Conservation (phyloP, 2,797 vertebrate genomes). For the Tinamus major region DNA sequence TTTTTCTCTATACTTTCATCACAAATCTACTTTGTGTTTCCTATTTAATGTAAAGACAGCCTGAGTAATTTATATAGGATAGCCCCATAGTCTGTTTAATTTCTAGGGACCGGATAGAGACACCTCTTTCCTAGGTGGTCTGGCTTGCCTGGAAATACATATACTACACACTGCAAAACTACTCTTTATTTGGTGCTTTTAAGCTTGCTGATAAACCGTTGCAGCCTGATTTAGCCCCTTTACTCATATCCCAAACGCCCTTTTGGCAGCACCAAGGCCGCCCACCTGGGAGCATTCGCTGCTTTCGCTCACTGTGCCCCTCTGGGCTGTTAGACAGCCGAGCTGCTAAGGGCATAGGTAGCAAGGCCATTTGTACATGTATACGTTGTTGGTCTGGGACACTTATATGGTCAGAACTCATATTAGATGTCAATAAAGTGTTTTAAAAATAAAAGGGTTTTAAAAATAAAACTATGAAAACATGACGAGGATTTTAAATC, state of each 20-base stretch:
- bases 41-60: not conserved
- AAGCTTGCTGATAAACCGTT: not conserved
- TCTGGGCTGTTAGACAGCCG: not conserved
- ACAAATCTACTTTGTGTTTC: not conserved
- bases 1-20: not conserved
- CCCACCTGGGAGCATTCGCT: not conserved
- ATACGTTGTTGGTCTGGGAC: not conserved
- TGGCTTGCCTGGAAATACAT: not conserved
- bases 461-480: slow-evolving; percentile 59
- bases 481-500: slow-evolving; percentile 53
- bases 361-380: not conserved
- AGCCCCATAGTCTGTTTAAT: not conserved
- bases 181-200: not conserved
- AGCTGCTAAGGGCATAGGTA: not conserved
- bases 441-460: slow-evolving; percentile 57
- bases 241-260: not conserved
- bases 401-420: slow-evolving; percentile 30
- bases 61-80: not conserved
- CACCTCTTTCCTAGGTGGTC: not conserved
- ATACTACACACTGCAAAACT: not conserved
- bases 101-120: not conserved
- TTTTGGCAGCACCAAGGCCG: not conserved
- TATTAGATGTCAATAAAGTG: slow-evolving; percentile 30
- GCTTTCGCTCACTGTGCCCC: not conserved
- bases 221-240: not conserved